Percentiles rank a stretch among this genome's conserved stretches.
Evolutionary conservation across 2,797 vertebrate genomes (phyloP).

Genomic region (Nyctalus aviator): DNA sequence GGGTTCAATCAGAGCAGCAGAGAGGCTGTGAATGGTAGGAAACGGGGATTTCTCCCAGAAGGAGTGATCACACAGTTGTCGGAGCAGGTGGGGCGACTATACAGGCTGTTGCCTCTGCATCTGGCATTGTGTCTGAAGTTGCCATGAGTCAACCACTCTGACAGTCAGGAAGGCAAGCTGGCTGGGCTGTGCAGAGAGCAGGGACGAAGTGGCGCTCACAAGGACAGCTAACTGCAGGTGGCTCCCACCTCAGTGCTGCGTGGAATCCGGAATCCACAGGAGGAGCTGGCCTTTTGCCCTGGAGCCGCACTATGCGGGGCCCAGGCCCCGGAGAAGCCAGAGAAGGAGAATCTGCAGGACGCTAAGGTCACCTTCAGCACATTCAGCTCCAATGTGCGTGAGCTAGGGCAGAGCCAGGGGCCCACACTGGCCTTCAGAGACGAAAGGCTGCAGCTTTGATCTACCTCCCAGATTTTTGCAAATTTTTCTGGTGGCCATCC

Average conservation of each 20-base stretch:
- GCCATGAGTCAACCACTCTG: background rate
- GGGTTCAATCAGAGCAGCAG: background rate
- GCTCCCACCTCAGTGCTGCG: background rate
- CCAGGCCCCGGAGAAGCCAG: background rate
- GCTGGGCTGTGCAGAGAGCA: rapidly evolving
- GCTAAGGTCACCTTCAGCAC: background rate
- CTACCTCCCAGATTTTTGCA: background rate
- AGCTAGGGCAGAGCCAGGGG: rapidly evolving
- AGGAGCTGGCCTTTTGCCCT: background rate
- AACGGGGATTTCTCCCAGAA: background rate
- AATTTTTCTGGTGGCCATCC: background rate
- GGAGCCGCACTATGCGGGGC: background rate
- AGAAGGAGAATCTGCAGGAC: background rate
- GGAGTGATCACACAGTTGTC: rapidly evolving
- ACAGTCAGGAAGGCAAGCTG: background rate
- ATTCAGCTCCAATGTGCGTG: rapidly evolving
- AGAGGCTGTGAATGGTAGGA: rapidly evolving
- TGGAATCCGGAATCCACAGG: background rate
- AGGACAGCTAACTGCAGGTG: background rate
- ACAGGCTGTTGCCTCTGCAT: background rate
- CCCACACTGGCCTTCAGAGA: background rate
- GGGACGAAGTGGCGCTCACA: background rate
- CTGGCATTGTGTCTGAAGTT: background rate
- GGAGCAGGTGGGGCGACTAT: background rate
- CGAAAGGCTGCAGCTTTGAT: rapidly evolving